Percentiles rank a stretch among this genome's conserved stretches.
These are phyloP conservation scores for Colius striatus DNA, from an alignment of 2,113 vertebrate species.

Conservation along the genomic window DNA sequence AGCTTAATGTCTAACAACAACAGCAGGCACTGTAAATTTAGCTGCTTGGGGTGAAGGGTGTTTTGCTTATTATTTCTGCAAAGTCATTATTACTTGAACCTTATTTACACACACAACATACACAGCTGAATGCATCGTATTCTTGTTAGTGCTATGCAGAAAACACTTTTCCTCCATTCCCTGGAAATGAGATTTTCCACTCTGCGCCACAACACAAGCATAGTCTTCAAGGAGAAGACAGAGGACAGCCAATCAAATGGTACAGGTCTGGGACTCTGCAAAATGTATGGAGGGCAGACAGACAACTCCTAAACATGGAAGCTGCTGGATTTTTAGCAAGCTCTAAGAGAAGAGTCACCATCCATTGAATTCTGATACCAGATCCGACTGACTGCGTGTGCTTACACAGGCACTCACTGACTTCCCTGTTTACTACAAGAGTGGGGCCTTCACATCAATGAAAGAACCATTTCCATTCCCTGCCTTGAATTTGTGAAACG, in stretches of 20 bases:
- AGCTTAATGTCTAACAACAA: not conserved
- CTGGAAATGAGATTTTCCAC: not conserved
- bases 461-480: not conserved
- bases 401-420: not conserved
- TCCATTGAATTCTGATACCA: accelerated
- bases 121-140: not conserved
- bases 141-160: not conserved
- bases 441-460: not conserved
- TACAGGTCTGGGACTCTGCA: not conserved
- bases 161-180: not conserved
- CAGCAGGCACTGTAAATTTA: slow-evolving; percentile 18
- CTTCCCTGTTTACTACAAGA: not conserved
- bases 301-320: accelerated
- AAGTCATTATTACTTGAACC: slow-evolving; percentile 41
- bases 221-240: not conserved
- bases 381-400: not conserved
- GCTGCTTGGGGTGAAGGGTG: slow-evolving; percentile 6
- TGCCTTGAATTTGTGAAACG: accelerated
- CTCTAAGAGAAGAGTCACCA: not conserved
- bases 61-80: slow-evolving; percentile 41
- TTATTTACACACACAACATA: not conserved
- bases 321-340: not conserved
- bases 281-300: not conserved
- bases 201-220: accelerated
- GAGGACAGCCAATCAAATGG: not conserved